phyloP scores from a whole-genome alignment of 1,140 invertebrate species.

The Heterodera schachtii region DNA sequence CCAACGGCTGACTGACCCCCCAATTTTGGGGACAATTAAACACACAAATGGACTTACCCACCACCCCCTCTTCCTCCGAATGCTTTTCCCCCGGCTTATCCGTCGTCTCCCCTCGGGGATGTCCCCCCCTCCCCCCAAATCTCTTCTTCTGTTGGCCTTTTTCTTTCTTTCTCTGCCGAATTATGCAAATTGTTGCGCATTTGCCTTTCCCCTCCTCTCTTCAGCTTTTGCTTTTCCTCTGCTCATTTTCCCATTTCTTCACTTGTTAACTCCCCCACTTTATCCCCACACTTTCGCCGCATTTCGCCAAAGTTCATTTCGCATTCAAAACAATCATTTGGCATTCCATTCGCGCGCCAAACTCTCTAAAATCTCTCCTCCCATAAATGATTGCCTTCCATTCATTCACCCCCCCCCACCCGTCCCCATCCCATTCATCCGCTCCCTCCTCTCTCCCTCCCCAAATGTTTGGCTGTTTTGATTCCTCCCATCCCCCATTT shows the following conservation, averaged over 20 bases:
- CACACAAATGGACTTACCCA: not conserved
- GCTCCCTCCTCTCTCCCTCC: not conserved
- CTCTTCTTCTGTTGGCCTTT: not conserved
- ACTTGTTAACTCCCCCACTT: not conserved
- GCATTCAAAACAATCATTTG: not conserved
- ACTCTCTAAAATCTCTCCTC: not conserved
- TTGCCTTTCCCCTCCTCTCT: not conserved
- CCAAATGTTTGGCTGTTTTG: slow-evolving; percentile 2
- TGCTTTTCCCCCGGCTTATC: not conserved
- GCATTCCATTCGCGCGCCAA: not conserved
- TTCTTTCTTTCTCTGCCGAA: not conserved
- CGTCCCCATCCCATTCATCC: not conserved
- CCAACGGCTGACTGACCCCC: no score
- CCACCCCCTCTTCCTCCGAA: not conserved
- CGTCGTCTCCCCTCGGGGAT: not conserved
- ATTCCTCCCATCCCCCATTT: not conserved
- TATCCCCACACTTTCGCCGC: not conserved
- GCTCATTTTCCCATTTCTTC: not conserved
- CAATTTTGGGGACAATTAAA: not conserved
- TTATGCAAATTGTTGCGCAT: slow-evolving; percentile 21
- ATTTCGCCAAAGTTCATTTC: not conserved
- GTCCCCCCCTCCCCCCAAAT: not conserved
- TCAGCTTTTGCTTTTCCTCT: not conserved
- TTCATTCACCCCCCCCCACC: not conserved
- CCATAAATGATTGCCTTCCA: not conserved